Base-by-base conservation (phyloP, 1,140 invertebrate genomes). In the Bombus balteatus region DNA sequence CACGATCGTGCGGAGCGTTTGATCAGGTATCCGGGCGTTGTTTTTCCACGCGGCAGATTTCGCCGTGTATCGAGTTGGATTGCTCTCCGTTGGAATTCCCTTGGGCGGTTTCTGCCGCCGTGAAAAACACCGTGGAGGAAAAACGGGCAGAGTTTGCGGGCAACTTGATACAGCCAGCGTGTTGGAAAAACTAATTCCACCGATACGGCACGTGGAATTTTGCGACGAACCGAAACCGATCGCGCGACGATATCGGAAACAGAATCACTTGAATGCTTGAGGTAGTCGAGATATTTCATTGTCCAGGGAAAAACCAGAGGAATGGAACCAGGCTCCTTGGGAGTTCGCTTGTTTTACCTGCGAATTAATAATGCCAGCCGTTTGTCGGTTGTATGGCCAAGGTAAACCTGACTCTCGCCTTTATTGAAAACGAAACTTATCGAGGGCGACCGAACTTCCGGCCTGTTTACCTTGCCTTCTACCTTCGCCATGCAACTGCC, bases 161-260 rank as follows among this genome's bases (percentile, higher is more conserved):
- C 68, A 71, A 25, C 34, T 37, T 53, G 41, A 15, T n/a, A 34
- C 34, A 59, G 25, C 37, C 62, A 34, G 43, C 41, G 28, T 13
- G 78, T 66, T 57, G 70, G 79, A 75, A 80, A 89, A 88, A 85
- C 81, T 87, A 87, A 79, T 88, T 70, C 62, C 65, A 28, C 86
- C 73, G 73, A 12, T 53, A 53, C 47, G n/a, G 22, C 32, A 65
- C 25, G 68, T 25, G 47, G 41, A 70, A 83, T 79, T 71, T 66
- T 41, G 65, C 57, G 72, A 62, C 43, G 81, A 62, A 41, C 34
- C 70, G 65, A 53, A 72, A 65, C 57, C 3, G 85, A 86, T 86
- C 62, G 79, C 57, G 10, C 25, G 10, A 62, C 59, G 59, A 62
- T n/a, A n/a, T 62, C 28, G 59, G 2, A 5, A n/a, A n/a, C 28